These are phyloP conservation scores for Polydrusus tereticollis DNA, from an alignment of 2,888 invertebrate genomes.

Conservation along the genomic window DNA sequence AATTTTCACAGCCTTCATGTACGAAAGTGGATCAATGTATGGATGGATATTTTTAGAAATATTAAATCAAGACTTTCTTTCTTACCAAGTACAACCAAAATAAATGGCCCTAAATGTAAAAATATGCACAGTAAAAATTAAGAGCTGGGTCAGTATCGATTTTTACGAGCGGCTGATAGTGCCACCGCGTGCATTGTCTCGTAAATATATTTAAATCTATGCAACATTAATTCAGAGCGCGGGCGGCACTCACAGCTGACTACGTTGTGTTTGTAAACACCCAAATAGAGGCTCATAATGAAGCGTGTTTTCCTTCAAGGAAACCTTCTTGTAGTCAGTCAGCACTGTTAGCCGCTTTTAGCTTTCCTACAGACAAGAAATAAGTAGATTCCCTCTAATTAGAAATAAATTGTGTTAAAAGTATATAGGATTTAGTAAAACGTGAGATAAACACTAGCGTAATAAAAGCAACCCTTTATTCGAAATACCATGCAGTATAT, in stretches of 20 bases:
- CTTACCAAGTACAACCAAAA: too few relatives aligned
- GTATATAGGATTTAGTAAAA: not conserved
- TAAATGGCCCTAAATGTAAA: not conserved
- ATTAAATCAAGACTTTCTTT: too few relatives aligned
- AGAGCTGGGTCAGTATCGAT: constrained; percentile 44
- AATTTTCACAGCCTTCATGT: too few relatives aligned
- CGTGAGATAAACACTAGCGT: not conserved
- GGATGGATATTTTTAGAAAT: too few relatives aligned
- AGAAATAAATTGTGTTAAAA: too few relatives aligned
- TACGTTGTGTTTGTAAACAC: constrained; percentile 68
- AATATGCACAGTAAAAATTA: constrained; percentile 33
- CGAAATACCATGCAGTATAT: not conserved
- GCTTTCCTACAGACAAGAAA: too few relatives aligned
- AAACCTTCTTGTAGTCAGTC: too few relatives aligned
- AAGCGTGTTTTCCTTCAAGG: not conserved
- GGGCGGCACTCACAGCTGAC: constrained; percentile 67
- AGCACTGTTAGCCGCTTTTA: too few relatives aligned
- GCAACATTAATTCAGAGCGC: constrained; percentile 68
- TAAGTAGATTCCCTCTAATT: too few relatives aligned
- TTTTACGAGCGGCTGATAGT: constrained; percentile 48
- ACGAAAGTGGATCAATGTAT: too few relatives aligned
- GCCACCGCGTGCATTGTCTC: constrained; percentile 54
- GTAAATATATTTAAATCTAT: constrained; percentile 70
- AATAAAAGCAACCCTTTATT: constrained; percentile 7
- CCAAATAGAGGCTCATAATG: constrained; percentile 31